phyloP scores from a whole-genome alignment of 2,113 vertebrate species.

The Apodemus speciosus region DNA sequence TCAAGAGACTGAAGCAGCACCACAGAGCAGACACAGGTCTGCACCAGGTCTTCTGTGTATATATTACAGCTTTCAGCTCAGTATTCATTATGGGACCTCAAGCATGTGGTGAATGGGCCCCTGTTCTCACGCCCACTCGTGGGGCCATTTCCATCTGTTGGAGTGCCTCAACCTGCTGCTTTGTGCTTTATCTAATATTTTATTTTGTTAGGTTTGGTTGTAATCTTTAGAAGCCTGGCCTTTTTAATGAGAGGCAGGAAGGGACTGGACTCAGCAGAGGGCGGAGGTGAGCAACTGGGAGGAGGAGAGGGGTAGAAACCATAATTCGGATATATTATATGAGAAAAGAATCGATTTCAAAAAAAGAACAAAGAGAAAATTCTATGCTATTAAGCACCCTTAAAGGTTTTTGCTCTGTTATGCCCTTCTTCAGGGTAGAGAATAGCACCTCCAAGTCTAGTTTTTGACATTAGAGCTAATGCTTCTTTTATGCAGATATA shows the following conservation, averaged over 20 bases:
- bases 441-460: background rate
- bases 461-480: background rate
- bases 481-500: background rate
- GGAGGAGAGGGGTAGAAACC: background rate
- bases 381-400: background rate
- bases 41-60: background rate
- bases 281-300: background rate
- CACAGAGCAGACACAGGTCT: too few relatives aligned
- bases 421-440: background rate
- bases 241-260: background rate
- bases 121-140: background rate
- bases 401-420: background rate
- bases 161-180: background rate
- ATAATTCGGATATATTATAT: background rate
- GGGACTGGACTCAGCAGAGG: background rate
- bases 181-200: background rate
- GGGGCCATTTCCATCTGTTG: background rate
- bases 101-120: background rate
- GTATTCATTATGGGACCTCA: background rate
- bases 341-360: background rate
- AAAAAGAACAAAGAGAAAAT: background rate
- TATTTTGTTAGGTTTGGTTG: background rate
- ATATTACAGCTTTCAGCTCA: background rate
- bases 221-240: background rate
- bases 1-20: background rate